Evolutionary conservation across 2,113 vertebrate species (phyloP), one percentile per base, ranked within the genome.

Genomic region (Cheirogaleus medius): DNA sequence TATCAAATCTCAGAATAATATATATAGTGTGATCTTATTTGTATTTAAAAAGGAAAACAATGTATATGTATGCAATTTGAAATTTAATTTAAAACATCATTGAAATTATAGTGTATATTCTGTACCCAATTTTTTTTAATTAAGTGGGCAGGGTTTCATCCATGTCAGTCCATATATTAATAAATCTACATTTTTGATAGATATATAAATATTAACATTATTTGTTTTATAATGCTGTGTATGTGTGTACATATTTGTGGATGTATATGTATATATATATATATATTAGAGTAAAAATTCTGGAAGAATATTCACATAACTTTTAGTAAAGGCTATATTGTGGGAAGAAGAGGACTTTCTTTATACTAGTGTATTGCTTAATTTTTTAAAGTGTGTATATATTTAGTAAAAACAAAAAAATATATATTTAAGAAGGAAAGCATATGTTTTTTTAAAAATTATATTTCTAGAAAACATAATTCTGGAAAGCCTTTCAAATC

Each of bases 341-440:
- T 10, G 25, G 23, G n/a, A 69, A 23, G 18, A 78, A 80, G 29
- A 93, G 4, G 11, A 71, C 52, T 85, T 74, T 78, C 7, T 92
- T 56, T 82, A 56, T 74, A 49, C 34, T 56, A 76, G 27, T 66
- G 0, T 29, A 47, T 49, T 90, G 58, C 47, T 92, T 92, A 29
- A 58, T 25, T 92, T 77, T 95, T 83, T 63, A 68, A 63, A 63
- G 20, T 21, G 29, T 90, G 2, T 77, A 84, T 82, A 63, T 85
- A 42, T 47, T 86, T 94, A 84, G 37, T 73, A 64, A 95, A 90
- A 88, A 42, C 23, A 74, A 80, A 69, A 81, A 89, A 34, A 8
- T 47, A 34, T 85, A 29, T 90, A 37, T 80, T 92, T 95, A 49
- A 90, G 32, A 34, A 90, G 71, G n/a, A 86, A 86, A 91, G 49